Evolutionary conservation across 1,140 invertebrate species (phyloP).

Genomic region (Amphibalanus amphitrite): DNA sequence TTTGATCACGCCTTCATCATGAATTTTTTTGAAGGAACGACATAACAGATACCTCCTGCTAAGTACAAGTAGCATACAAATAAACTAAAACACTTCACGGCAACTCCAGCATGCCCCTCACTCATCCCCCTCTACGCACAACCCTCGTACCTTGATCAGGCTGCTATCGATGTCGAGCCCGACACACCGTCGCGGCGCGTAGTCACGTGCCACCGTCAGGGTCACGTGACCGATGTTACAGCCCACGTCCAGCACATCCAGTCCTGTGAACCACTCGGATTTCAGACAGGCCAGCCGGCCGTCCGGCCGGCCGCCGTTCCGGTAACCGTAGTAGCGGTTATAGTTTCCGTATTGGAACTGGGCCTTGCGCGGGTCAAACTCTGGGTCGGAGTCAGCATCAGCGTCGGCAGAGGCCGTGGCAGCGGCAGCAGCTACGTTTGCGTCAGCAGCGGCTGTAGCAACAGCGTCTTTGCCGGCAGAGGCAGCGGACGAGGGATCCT

Average conservation of each 20-base stretch:
- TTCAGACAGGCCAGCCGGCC: background rate
- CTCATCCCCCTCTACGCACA: no score
- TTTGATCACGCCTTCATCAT: no score
- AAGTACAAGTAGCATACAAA: no score
- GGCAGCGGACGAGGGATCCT: no score
- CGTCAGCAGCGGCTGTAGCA: background rate
- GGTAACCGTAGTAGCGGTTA: conserved; percentile 88
- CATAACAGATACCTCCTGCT: no score
- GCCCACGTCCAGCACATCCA: conserved; percentile 83
- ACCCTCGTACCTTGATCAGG: conserved; percentile 26
- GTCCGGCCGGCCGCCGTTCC: conserved; percentile 44
- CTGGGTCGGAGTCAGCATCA: background rate
- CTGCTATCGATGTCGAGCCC: conserved; percentile 91
- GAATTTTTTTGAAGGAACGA: no score
- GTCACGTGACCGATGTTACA: conserved; percentile 95
- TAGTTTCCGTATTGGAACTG: conserved; percentile 81
- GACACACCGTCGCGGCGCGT: conserved; percentile 61
- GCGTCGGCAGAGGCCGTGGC: background rate
- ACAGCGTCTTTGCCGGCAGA: background rate
- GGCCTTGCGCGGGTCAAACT: background rate
- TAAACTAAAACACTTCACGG: background rate
- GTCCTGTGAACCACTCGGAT: background rate
- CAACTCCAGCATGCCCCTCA: no score
- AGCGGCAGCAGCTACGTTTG: background rate
- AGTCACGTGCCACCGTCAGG: conserved; percentile 55